Base-by-base conservation (phyloP, 2,797 vertebrate genomes). In the Aeoliscus strigatus region DNA sequence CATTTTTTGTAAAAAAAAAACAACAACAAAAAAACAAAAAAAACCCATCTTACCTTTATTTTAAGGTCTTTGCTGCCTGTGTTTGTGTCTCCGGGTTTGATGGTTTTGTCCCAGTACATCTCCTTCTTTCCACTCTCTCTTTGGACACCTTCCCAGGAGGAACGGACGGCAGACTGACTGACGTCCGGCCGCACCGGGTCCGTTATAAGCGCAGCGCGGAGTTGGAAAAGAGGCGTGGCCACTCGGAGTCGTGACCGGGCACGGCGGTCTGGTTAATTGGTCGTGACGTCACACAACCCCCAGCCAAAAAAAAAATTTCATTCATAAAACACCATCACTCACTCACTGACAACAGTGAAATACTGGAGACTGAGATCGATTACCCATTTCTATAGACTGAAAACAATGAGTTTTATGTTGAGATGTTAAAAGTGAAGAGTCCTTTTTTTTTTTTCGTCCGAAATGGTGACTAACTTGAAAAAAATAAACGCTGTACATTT, bases 251-350 rank as follows among this genome's bases (percentile, higher is more conserved):
- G 80, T 83, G 80, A 83, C 78, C 56, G 38, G n/a, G 4, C 7
- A 5, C 14, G 8, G 5, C 16, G 34, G 28, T 35, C 43, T 70
- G 67, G 63, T 73, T 59, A 66, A 69, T 34, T 8, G 16, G 11
- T 9, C 26, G 51, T 86, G 84, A 87, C 85, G 86, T 87, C 80
- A 82, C 9, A 52, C 27, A n/a, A n/a, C 72, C 66, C 60, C 65
- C 33, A 23, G 14, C 7, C 60, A 52, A 58, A 68, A 59, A 37
- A 16, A 56, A 53, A 42, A 33, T 43, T 61, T 62, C 82, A 86
- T 83, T 84, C 78, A 83, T 54, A 74, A 76, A 70, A 60, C 26
- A 10, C 15, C 9, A 11, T 39, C 21, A 18, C 5, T 27, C 41
- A 21, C 18, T 6, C 3, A 21, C 6, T 21, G 18, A 25, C 24